Percentiles rank a stretch among this genome's conserved stretches.
phyloP scores from a whole-genome alignment of 2,888 invertebrate species.

The Notocelia uddmanniana region DNA sequence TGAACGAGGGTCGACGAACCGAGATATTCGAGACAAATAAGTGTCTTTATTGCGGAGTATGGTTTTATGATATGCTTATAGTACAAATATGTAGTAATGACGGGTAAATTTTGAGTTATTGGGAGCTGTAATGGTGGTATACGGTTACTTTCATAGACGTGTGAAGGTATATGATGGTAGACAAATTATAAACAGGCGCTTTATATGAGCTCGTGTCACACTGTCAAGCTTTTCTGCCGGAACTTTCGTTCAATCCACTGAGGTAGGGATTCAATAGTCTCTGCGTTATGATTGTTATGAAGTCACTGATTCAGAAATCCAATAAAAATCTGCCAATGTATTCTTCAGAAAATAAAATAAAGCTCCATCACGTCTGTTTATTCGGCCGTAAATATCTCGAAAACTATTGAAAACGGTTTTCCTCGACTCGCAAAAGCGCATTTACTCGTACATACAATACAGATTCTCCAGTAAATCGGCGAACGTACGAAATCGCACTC shows the following conservation, averaged over 20 bases:
- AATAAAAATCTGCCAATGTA: neutral
- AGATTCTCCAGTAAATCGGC: neutral
- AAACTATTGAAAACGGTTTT: slow-evolving; percentile 15
- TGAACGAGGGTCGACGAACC: slow-evolving; percentile 10
- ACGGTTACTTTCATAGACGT: no score
- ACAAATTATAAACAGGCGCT: no score
- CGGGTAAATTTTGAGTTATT: neutral
- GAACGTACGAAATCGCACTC: neutral
- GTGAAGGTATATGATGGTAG: no score
- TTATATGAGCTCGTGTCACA: no score
- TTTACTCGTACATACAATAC: no score
- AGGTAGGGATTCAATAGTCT: no score
- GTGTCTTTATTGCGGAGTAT: neutral
- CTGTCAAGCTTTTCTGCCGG: no score
- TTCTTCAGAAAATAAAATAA: neutral
- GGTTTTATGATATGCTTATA: neutral
- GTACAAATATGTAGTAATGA: neutral
- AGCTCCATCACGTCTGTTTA: neutral
- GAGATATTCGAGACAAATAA: neutral
- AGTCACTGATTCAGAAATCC: slow-evolving; percentile 12
- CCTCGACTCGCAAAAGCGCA: slow-evolving; percentile 1
- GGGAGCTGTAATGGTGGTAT: no score
- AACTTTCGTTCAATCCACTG: no score
- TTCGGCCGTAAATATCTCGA: neutral
- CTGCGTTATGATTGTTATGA: no score